Conservation (phyloP, 2,797 vertebrate genomes). For the Phoeniculus purpureus region DNA sequence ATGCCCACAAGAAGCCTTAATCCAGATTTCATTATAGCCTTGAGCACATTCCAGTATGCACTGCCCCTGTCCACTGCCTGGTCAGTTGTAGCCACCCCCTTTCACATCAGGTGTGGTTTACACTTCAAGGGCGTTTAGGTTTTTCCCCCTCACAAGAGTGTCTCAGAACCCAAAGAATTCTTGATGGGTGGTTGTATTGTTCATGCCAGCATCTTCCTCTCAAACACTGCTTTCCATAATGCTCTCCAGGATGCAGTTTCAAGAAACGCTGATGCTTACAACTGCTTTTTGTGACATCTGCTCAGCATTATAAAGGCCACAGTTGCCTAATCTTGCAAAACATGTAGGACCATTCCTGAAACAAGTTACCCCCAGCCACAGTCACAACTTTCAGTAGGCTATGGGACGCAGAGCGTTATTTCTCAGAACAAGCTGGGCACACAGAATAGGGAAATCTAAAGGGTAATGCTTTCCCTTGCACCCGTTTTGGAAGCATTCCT, state of each 20-base stretch:
- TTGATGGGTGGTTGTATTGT: background rate
- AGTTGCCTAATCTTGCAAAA: background rate
- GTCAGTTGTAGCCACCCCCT: background rate
- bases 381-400: background rate
- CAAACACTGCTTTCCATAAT: background rate
- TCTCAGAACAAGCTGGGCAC: background rate
- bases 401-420: background rate
- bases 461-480: background rate
- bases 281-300: conserved; percentile 23
- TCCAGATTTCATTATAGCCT: background rate
- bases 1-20: background rate
- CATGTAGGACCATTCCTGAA: background rate
- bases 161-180: background rate
- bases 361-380: background rate
- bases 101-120: background rate
- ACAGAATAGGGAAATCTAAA: background rate
- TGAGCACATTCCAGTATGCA: background rate
- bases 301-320: conserved; percentile 15
- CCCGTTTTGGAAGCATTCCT: conserved; percentile 37
- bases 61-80: background rate
- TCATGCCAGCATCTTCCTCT: background rate
- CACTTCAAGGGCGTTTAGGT: background rate
- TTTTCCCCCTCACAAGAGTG: background rate
- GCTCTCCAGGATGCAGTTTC: background rate
- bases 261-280: background rate